Evolutionary conservation across 2,113 vertebrate genomes (phyloP).

Genomic region (Turnix velox): DNA sequence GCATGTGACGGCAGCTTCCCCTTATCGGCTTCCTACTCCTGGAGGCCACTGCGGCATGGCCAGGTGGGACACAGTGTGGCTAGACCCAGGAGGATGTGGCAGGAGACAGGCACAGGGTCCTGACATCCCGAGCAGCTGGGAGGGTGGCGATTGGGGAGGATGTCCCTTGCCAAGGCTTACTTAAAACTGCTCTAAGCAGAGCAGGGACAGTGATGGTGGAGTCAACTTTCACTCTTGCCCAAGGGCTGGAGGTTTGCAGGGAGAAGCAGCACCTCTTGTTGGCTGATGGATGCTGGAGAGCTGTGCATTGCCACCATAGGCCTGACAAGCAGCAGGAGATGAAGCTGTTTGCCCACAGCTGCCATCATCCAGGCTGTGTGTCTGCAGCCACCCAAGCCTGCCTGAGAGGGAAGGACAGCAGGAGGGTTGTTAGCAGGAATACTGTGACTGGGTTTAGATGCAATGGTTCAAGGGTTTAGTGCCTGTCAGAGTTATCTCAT

Average conservation of each 20-base stretch:
- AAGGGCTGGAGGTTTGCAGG: background rate
- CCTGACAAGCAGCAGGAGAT: background rate
- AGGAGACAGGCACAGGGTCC: background rate
- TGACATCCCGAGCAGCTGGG: background rate
- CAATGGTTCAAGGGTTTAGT: background rate
- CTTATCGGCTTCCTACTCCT: fast-evolving
- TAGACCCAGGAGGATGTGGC: background rate
- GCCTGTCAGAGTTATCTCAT: background rate
- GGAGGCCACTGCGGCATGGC: background rate
- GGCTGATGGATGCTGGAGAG: too few species aligned
- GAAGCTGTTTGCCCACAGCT: background rate
- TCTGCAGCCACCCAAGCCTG: background rate
- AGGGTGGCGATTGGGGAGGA: fast-evolving
- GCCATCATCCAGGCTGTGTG: background rate
- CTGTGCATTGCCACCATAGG: fast-evolving
- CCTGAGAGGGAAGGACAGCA: background rate
- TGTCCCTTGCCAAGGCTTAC: background rate
- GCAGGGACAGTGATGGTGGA: background rate
- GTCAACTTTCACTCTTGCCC: background rate
- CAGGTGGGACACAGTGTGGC: fast-evolving
- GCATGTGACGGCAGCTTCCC: background rate
- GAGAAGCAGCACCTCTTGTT: background rate
- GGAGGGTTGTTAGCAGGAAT: background rate
- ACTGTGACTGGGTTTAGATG: fast-evolving
- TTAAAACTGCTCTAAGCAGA: background rate